Base-by-base conservation (phyloP, 1,140 invertebrate genomes). In the Rhizoglyphus robini region DNA sequence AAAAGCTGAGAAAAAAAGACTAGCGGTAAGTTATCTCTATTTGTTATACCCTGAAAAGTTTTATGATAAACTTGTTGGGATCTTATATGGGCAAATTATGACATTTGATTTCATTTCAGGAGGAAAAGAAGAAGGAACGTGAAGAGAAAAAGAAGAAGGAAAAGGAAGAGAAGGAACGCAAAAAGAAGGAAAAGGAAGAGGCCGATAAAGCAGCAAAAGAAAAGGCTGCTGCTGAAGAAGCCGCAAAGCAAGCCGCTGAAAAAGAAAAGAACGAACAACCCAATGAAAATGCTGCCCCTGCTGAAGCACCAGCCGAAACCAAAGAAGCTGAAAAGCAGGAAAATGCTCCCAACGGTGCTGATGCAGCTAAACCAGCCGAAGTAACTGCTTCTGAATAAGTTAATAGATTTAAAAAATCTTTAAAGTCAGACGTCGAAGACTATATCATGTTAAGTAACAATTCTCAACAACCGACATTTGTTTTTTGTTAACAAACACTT, bases 1-100 rank as follows among this genome's bases (percentile, higher is more conserved):
- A 30, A 63, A 61, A 23, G 54, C 34, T 15, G 67, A 65, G n/a
- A 85, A 87, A 70, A 87, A 87, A 76, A 84, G 86, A 70, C 64
- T 58, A 65, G 67, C 69, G 25, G 70, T 68, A 41, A 34, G 66
- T 71, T 25, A 70, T 25, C n/a, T n/a, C n/a, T n/a, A n/a, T n/a
- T n/a, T n/a, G n/a, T n/a, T n/a, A n/a, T n/a, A n/a, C n/a, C n/a
- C n/a, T 13, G 8, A 59, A 46, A 60, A 41, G 29, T 38, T 29
- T 51, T 27, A 41, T 61, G 23, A 20, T 41, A n/a, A n/a, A n/a
- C n/a, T n/a, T n/a, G n/a, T n/a, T n/a, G 8, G 15, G 27, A 32
- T n/a, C 15, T 65, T 64, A 18, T 23, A 23, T 54, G 8, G 8
- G 46, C 54, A 15, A n/a, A 65, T 25, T 34, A 15, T n/a, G 3